phyloP scores from a whole-genome alignment of 2,888 invertebrate species.

The Octonoba sinensis region DNA sequence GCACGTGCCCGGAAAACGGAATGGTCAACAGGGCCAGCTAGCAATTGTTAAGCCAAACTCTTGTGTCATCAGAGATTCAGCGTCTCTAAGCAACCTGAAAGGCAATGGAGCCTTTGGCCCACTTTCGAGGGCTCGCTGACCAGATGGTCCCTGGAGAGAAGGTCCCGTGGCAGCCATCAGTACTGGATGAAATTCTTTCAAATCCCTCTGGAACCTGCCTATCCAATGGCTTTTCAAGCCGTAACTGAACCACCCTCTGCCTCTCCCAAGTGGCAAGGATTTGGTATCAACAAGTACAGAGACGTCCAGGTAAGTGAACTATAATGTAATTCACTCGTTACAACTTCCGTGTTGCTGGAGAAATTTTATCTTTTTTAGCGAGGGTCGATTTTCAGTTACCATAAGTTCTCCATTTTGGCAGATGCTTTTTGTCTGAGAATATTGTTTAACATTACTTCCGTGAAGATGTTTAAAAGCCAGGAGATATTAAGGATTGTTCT shows the following conservation, averaged over 20 bases:
- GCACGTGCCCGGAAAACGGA: slow-evolving; percentile 51
- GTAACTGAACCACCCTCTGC: slow-evolving; percentile 52
- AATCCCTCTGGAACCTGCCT: slow-evolving; percentile 61
- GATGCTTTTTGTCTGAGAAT: too few relatives aligned
- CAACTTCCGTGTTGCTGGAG: too few relatives aligned
- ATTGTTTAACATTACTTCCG: too few relatives aligned
- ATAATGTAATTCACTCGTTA: background rate
- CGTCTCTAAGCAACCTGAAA: slow-evolving; percentile 49
- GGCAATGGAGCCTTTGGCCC: slow-evolving; percentile 51
- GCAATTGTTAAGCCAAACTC: slow-evolving; percentile 18
- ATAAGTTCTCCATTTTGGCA: too few relatives aligned
- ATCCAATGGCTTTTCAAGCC: slow-evolving; percentile 64
- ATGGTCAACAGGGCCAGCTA: slow-evolving; percentile 33
- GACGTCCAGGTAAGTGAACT: slow-evolving; percentile 50
- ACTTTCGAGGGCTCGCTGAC: slow-evolving; percentile 34
- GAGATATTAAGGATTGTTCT: too few relatives aligned
- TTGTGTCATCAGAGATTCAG: slow-evolving; percentile 37
- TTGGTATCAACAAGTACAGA: slow-evolving; percentile 60
- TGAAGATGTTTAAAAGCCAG: too few relatives aligned
- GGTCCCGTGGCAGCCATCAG: slow-evolving; percentile 50
- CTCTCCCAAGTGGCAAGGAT: slow-evolving; percentile 61
- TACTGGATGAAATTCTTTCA: slow-evolving; percentile 59
- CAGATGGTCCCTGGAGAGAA: slow-evolving; percentile 39
- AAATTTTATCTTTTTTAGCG: too few relatives aligned
- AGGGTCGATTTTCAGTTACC: too few relatives aligned